phyloP scores from a whole-genome alignment of 2,888 invertebrate species.

The Tipula lateralis region DNA sequence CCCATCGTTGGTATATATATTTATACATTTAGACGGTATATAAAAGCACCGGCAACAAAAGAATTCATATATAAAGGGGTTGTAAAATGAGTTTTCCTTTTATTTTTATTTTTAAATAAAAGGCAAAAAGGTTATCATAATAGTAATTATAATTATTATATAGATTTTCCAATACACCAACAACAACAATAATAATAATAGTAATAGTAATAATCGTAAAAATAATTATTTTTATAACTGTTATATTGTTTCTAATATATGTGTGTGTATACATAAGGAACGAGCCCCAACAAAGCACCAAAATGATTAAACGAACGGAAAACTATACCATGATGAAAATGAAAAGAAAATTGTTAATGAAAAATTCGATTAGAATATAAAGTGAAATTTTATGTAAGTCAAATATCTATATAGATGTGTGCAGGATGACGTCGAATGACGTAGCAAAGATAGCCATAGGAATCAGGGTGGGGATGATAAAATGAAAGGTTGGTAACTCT shows the following conservation, averaged over 20 bases:
- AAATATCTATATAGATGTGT: not conserved
- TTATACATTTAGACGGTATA: too few relatives aligned
- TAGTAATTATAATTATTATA: constrained; percentile 11
- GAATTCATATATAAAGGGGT: not conserved
- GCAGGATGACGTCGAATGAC: not conserved
- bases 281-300: not conserved
- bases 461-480: too few relatives aligned
- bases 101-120: not conserved
- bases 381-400: not conserved
- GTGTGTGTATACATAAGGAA: not conserved
- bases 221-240: not conserved
- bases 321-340: not conserved
- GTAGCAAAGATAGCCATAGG: too few relatives aligned
- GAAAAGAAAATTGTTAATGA: not conserved
- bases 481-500: too few relatives aligned
- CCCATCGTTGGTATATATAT: not conserved
- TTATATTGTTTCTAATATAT: not conserved
- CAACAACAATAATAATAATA: not conserved
- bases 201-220: not conserved
- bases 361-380: not conserved
- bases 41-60: not conserved
- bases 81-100: not conserved
- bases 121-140: not conserved
- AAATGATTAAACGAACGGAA: not conserved
- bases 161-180: not conserved